Conservation (phyloP, 2,888 invertebrate genomes). For the Nephrocerus scutellatus region DNA sequence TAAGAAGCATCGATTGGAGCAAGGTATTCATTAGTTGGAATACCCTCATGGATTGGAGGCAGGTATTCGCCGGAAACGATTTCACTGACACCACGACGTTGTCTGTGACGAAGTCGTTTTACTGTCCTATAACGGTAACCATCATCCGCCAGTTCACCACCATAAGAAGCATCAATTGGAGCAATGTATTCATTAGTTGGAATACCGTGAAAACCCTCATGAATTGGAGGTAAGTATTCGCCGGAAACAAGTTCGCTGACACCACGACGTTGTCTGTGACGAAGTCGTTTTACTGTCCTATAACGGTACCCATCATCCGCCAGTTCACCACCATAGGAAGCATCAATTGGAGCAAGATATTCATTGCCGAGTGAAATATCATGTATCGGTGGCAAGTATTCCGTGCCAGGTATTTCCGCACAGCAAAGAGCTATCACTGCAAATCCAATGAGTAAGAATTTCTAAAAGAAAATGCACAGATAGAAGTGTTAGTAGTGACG, state of each 20-base stretch:
- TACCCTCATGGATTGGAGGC: conserved; percentile 1
- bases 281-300: conserved; percentile 1
- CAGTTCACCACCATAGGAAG: conserved; percentile 10
- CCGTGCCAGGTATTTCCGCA: conserved; percentile 34
- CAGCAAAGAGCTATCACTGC: conserved; percentile 38
- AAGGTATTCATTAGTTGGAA: conserved; percentile 18
- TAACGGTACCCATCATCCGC: conserved; percentile 19
- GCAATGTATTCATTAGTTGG: conserved; percentile 19
- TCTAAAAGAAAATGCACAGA: conserved; percentile 27
- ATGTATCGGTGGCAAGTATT: conserved; percentile 35
- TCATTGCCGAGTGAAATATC: no score
- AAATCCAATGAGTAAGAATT: conserved; percentile 37
- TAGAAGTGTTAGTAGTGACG: not conserved
- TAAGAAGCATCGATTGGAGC: conserved; percentile 10
- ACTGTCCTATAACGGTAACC: conserved; percentile 12
- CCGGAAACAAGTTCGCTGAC: not conserved
- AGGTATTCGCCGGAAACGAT: not conserved
- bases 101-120: not conserved
- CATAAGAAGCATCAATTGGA: conserved; percentile 8
- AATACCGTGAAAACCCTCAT: conserved; percentile 4
- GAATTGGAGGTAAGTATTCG: not conserved
- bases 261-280: conserved; percentile 2
- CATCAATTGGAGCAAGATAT: conserved; percentile 16
- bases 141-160: conserved; percentile 18
- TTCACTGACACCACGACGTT: conserved; percentile 3